A percentile compares a stretch with the other conserved stretches of the same genome.
Evolutionary conservation across 2,113 vertebrate species (phyloP).

Genomic region (Pseudonaja textilis): DNA sequence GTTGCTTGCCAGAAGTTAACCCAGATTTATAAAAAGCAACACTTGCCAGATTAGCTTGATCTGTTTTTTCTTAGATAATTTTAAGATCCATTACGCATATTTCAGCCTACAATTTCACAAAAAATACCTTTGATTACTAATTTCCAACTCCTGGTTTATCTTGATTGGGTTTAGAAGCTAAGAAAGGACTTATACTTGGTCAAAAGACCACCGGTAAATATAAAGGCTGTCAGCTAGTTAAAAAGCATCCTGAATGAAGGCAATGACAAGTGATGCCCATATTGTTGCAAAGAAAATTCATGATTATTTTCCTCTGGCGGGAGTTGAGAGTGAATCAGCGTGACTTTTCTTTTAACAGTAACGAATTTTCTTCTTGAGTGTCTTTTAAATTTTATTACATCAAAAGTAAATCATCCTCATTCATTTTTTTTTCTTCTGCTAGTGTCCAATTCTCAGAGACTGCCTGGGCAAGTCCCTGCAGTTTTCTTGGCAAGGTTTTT

Average conservation of each 20-base stretch:
- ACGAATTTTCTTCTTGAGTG: not conserved
- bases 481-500: not conserved
- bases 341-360: not conserved
- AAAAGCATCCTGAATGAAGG: not conserved
- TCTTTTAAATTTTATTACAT: not conserved
- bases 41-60: not conserved
- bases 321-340: not conserved
- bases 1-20: not conserved
- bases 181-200: not conserved
- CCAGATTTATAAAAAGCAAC: not conserved
- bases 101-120: not conserved
- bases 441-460: not conserved
- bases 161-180: not conserved
- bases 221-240: not conserved
- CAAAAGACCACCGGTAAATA: not conserved
- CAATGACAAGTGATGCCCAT: not conserved
- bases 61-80: not conserved
- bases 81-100: not conserved
- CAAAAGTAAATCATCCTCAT: not conserved
- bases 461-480: not conserved
- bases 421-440: not conserved
- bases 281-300: not conserved
- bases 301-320: not conserved
- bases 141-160: not conserved
- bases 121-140: not conserved